Percentiles rank a stretch among this genome's conserved stretches.
Conservation (phyloP, 2,888 invertebrate species). For the Drosophila paranaensis region DNA sequence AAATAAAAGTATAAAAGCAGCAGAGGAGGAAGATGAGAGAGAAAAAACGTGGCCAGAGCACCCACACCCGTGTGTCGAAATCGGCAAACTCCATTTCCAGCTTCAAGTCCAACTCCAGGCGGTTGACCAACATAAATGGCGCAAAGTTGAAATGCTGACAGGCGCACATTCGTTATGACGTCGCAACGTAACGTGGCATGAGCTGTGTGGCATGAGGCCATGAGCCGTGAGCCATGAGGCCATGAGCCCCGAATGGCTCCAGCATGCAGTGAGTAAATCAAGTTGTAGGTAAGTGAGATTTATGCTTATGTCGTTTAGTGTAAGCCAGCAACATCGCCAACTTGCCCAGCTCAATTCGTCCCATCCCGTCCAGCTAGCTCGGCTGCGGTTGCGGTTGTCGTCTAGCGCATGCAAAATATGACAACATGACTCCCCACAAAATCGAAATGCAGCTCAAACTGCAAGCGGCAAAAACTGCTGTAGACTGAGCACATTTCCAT, state of each 20-base stretch:
- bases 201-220: constrained; percentile 38
- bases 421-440: constrained; percentile 53
- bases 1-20: constrained; percentile 36
- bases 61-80: constrained; percentile 41
- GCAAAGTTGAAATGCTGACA: constrained; percentile 83
- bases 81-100: constrained; percentile 10
- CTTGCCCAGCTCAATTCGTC: constrained; percentile 22
- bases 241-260: constrained; percentile 13
- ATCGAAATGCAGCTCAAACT: constrained; percentile 46
- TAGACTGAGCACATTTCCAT: constrained; percentile 28
- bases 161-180: constrained; percentile 79
- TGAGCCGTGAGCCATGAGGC: constrained; percentile 26
- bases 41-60: constrained; percentile 49
- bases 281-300: constrained; percentile 81
- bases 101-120: constrained; percentile 16
- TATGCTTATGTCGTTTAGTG: constrained; percentile 80
- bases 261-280: constrained; percentile 75
- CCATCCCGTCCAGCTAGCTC: neutral
- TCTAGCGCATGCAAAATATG: constrained; percentile 70
- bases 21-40: neutral
- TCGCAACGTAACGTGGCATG: constrained; percentile 46
- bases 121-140: constrained; percentile 82
- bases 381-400: constrained; percentile 34
- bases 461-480: constrained; percentile 34
- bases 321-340: constrained; percentile 58